Evolutionary conservation across 2,113 vertebrate species (phyloP), one percentile per base, ranked within the genome.

Genomic region (Dipodomys stephensi): DNA sequence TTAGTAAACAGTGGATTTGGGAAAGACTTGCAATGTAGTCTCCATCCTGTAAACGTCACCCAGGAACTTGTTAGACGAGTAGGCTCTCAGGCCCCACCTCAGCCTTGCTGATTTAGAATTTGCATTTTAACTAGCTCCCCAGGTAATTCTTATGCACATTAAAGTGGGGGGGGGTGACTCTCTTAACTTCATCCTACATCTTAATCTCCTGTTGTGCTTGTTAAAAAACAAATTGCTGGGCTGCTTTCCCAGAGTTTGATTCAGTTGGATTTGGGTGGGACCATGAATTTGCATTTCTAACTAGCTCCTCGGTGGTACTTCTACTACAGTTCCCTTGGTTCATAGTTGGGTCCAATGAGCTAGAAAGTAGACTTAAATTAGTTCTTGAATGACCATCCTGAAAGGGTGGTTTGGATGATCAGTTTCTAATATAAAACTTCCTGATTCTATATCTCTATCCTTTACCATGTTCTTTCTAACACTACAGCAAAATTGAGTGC

Each of bases 141-240:
- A 92, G 95, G 92, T 96, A 71, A 89, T 93, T 92, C 64, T 92
- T 68, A 64, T 1, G 19, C 83, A 96, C 91, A 64, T 80, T 92
- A 85, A 94, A 95, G 71, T 93, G 88, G 62, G 69, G 76, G 67
- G 62, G 79, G 53, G 71, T 93, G 77, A 79, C 88, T 94, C 80
- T 91, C 76, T 39, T 65, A 79, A 95, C 68, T 83, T 94, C 65
- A 88, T 64, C 79, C 69, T 67, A 64, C 89, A 74, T 86, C 77
- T 27, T 93, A 91, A 95, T 93, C 94, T 94, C 83, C 79, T 95
- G 69, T 87, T 81, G 73, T 93, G 95, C 85, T 95, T 96, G 94
- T 97, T 95, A 96, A 97, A 96, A 90, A 79, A 81, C 90, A 95
- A 92, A 93, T 97, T 93, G 91, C 74, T 97, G 94, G 97, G 94